Conservation (phyloP, 2,113 vertebrate species). For the Copsychus sechellarum region DNA sequence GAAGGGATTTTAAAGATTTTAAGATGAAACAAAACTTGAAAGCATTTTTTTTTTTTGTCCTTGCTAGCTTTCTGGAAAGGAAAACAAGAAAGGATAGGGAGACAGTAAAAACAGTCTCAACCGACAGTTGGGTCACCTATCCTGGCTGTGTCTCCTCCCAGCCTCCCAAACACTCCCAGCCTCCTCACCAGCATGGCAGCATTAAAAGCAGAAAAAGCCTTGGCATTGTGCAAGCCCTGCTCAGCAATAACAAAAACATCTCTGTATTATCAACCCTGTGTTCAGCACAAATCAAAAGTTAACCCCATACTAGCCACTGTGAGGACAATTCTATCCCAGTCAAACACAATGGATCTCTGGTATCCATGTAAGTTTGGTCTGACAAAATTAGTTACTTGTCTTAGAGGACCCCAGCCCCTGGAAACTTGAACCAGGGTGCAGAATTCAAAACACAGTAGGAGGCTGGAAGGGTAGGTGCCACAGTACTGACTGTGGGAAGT, state of each 20-base stretch:
- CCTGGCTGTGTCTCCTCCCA: background rate
- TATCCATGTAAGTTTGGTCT: background rate
- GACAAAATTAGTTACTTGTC: background rate
- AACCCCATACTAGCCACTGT: background rate
- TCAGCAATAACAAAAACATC: background rate
- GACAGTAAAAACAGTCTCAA: background rate
- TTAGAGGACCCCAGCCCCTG: background rate
- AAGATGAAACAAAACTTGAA: background rate
- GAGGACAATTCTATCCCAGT: background rate
- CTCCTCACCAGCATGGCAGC: background rate
- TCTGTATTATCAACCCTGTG: background rate
- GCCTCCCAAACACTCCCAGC: background rate
- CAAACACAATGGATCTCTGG: background rate
- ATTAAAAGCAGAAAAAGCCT: background rate
- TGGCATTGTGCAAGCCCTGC: background rate
- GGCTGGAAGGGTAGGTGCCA: background rate
- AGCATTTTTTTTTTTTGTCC: background rate
- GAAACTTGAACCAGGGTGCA: background rate
- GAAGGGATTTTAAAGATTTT: background rate
- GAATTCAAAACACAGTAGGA: background rate
- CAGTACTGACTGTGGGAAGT: fast-evolving
- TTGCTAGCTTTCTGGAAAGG: background rate
- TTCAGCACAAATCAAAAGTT: background rate
- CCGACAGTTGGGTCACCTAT: background rate
- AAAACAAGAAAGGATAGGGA: background rate